Evolutionary conservation across 2,888 invertebrate species (phyloP), one percentile per base, ranked within the genome.

Genomic region (Tenthredo mesomela): DNA sequence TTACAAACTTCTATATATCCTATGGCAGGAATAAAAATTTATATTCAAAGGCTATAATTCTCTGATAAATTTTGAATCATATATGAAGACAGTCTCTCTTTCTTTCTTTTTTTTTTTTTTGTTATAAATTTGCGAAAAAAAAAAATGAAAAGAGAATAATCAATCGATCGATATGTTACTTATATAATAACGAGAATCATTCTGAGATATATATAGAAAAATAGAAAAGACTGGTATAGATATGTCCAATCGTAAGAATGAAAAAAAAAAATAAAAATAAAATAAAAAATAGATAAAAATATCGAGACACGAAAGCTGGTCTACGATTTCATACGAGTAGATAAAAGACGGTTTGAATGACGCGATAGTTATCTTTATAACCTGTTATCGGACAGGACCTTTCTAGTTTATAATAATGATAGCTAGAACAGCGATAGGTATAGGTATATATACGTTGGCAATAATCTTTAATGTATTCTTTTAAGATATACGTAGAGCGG

Each of bases 341-440:
- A 67, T 67, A 67, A 33, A 54, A 33, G 18, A 33, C n/a, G 29
- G 50, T 54, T 77, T 50, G 77, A 77, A 77, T 77, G 77, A 54
- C 77, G 29, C 50, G 77, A 77, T 77, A 25, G 54, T 77, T 50
- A 77, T 77, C 77, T 50, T 77, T 54, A 77, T 77, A 50, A 54
- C 77, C 77, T 50, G 77, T 77, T 77, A 77, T 77, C 77, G 33
- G 50, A 50, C 33, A 77, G 54, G 54, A 77, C 77, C 54, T 77
- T 77, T 77, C 77, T 77, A 77, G 77, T 77, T 77, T 21, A 73
- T 73, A 73, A 73, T 40, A 43, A 73, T 40, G 71, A 73, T 73
- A 73, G 71, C 71, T 43, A 71, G 21, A 40, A 67, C 29, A 40
- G n/a, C 71, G 50, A 77, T 77, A 54, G 15, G 77, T 33, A 77